phyloP scores from a whole-genome alignment of 2,113 vertebrate genomes.

The Trichechus manatus region DNA sequence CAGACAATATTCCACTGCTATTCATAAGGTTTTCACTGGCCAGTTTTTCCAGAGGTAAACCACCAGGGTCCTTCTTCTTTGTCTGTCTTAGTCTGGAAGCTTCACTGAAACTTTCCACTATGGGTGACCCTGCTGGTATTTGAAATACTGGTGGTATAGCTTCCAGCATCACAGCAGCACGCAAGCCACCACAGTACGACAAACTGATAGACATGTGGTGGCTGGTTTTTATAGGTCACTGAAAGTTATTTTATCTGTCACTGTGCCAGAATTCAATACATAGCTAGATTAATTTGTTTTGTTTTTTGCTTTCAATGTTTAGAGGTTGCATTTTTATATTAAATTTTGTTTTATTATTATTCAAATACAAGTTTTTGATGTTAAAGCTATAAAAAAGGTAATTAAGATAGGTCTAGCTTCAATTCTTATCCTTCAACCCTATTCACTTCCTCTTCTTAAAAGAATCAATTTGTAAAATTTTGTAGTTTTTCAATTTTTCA shows the following conservation, averaged over 20 bases:
- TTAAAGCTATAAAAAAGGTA: neutral
- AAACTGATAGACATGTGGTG: too few species aligned
- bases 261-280: neutral
- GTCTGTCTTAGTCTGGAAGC: too few species aligned
- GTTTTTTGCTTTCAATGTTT: conserved; percentile 48
- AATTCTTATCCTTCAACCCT: neutral
- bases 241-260: neutral
- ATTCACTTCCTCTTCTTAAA: neutral
- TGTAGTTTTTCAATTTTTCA: conserved; percentile 33
- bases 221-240: neutral
- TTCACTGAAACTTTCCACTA: too few species aligned
- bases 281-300: neutral
- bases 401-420: neutral
- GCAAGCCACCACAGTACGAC: too few species aligned
- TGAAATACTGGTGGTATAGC: too few species aligned
- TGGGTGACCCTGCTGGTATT: too few species aligned
- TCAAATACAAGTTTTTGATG: neutral
- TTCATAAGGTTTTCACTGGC: too few species aligned
- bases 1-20: too few species aligned
- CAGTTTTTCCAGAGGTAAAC: too few species aligned
- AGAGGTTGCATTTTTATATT: neutral
- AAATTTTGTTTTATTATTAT: conserved; percentile 28
- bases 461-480: neutral
- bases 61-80: too few species aligned
- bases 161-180: too few species aligned